Percentiles rank a stretch among this genome's conserved stretches.
These are phyloP conservation scores for Melanostoma mellinum DNA, from an alignment of 2,888 invertebrate genomes.

Conservation along the genomic window DNA sequence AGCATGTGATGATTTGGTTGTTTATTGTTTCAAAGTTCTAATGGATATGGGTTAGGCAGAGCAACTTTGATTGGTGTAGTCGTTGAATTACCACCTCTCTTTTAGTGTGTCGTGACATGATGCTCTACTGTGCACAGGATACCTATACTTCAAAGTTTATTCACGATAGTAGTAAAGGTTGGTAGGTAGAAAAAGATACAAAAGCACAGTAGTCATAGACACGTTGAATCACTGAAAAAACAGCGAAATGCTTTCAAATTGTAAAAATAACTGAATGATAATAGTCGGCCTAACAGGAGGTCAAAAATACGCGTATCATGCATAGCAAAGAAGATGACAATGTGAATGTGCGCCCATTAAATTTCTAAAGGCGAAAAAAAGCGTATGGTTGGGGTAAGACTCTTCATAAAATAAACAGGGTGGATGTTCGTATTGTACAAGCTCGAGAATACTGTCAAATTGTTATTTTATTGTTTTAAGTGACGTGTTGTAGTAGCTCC, in stretches of 20 bases:
- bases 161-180: background rate
- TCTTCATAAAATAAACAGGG: conserved; percentile 42
- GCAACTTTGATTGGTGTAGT: conserved; percentile 49
- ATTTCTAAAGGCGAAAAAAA: conserved; percentile 8
- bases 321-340: conserved; percentile 32
- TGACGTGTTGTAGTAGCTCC: conserved; percentile 59
- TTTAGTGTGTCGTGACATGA: conserved; percentile 32
- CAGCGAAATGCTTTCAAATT: conserved; percentile 74
- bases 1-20: conserved; percentile 64
- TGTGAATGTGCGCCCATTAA: conserved; percentile 52
- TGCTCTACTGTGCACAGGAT: background rate
- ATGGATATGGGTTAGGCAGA: conserved; percentile 39
- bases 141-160: too few relatives aligned
- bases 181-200: conserved; percentile 34
- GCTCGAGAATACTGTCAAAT: conserved; percentile 53
- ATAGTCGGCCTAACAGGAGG: background rate
- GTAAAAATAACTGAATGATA: conserved; percentile 48
- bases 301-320: background rate
- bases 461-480: conserved; percentile 64
- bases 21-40: conserved; percentile 66
- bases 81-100: conserved; percentile 11
- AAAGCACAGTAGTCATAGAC: conserved; percentile 26
- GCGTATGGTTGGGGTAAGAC: conserved; percentile 42
- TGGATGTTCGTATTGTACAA: conserved; percentile 32
- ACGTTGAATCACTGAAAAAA: conserved; percentile 46